Evolutionary conservation across 2,113 vertebrate genomes (phyloP).

Genomic region (Apaloderma vittatum): DNA sequence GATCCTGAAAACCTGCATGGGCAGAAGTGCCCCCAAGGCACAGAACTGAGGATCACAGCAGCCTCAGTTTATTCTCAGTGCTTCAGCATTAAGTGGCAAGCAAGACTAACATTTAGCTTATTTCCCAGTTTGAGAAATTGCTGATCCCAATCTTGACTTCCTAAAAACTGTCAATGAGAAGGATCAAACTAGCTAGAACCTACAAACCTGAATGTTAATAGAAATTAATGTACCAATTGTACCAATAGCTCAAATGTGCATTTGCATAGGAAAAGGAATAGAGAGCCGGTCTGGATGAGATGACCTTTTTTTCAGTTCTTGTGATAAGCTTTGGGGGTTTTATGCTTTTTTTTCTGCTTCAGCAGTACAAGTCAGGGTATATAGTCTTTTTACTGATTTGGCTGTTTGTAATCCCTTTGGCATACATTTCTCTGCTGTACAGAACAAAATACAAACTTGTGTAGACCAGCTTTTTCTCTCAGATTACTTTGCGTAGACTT

Average conservation of each 20-base stretch:
- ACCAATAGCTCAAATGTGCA: neutral
- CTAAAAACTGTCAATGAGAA: neutral
- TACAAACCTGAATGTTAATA: neutral
- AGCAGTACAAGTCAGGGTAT: neutral
- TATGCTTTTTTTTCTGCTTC: neutral
- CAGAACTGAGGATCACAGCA: neutral
- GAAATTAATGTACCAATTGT: neutral
- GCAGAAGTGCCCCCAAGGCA: neutral
- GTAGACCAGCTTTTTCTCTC: neutral
- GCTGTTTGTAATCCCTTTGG: neutral
- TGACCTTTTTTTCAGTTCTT: neutral
- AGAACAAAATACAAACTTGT: neutral
- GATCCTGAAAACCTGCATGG: neutral
- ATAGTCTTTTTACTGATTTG: neutral
- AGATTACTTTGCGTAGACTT: neutral
- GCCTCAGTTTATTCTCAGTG: neutral
- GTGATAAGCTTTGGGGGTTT: neutral
- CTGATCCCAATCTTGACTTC: neutral
- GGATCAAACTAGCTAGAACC: neutral
- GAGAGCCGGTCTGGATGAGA: neutral
- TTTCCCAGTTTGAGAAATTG: constrained; percentile 4
- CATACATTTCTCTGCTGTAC: neutral
- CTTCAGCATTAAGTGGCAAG: neutral
- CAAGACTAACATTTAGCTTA: neutral
- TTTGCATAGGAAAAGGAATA: neutral